These are phyloP conservation scores for Ptychobarbus kaznakovi DNA, from an alignment of 2,797 vertebrate species.

Conservation along the genomic window DNA sequence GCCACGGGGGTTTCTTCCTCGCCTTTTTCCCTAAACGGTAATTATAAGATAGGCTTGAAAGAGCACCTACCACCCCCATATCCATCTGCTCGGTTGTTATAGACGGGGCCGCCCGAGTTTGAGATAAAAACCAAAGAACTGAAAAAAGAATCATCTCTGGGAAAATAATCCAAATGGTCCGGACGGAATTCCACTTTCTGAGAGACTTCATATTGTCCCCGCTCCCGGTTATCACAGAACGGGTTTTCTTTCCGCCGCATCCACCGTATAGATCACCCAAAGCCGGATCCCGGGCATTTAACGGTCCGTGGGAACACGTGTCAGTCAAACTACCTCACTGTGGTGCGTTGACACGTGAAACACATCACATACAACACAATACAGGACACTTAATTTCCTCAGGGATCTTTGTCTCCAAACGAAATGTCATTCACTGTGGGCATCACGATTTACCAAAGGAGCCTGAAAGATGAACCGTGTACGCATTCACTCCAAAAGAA, in stretches of 20 bases:
- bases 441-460: conserved; percentile 18
- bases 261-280: conserved; percentile 58
- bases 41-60: conserved; percentile 8
- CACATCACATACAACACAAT: conserved; percentile 60
- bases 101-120: conserved; percentile 74
- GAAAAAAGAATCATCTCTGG: conserved; percentile 74
- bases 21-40: conserved; percentile 2
- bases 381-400: conserved; percentile 44
- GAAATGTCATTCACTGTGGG: conserved; percentile 18
- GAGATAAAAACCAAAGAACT: conserved; percentile 70
- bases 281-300: conserved; percentile 41
- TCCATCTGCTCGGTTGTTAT: conserved; percentile 76
- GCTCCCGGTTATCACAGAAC: conserved; percentile 69
- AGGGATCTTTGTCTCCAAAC: conserved; percentile 8
- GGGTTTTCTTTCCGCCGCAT: conserved; percentile 66
- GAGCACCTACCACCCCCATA: conserved; percentile 78
- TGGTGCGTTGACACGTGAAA: conserved; percentile 74
- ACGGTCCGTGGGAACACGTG: conserved; percentile 20
- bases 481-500: neutral
- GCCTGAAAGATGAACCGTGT: neutral
- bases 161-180: conserved; percentile 69
- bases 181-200: conserved; percentile 61
- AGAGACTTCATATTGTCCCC: conserved; percentile 65
- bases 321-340: conserved; percentile 70
- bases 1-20: conserved; percentile 30